phyloP scores from a whole-genome alignment of 1,140 invertebrate species.

The Akabosia matsudoensis region DNA sequence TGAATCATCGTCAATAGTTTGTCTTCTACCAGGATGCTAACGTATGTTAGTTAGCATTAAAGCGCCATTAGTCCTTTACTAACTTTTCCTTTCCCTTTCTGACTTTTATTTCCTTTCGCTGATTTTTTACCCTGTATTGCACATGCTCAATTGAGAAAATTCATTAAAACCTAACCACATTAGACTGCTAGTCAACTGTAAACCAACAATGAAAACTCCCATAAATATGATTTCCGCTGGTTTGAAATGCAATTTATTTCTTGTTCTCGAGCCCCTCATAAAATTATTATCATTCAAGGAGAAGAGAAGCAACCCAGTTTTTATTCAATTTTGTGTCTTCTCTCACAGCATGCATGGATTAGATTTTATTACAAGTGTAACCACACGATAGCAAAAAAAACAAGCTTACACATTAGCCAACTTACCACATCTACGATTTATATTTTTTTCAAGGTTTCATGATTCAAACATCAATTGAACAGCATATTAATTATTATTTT shows the following conservation, averaged over 20 bases:
- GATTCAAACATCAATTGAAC: slow-evolving; percentile 13
- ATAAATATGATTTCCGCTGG: slow-evolving; percentile 11
- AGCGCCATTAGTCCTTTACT: no score
- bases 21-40: no score
- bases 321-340: slow-evolving; percentile 4
- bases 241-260: not conserved
- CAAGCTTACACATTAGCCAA: no score
- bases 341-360: not conserved
- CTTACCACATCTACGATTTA: not conserved
- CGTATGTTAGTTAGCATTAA: no score
- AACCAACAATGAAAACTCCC: not conserved
- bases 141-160: no score
- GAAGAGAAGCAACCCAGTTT: not conserved
- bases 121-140: no score
- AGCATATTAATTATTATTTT: slow-evolving; percentile 21
- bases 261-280: not conserved
- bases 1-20: not conserved
- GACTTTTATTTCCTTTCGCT: not conserved
- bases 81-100: not conserved
- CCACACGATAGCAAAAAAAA: no score
- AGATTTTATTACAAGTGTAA: not conserved
- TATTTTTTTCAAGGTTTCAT: slow-evolving; percentile 13
- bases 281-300: not conserved
- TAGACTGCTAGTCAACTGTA: not conserved
- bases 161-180: no score